Evolutionary conservation across 1,140 invertebrate species (phyloP).

Genomic region (Anastrepha obliqua): DNA sequence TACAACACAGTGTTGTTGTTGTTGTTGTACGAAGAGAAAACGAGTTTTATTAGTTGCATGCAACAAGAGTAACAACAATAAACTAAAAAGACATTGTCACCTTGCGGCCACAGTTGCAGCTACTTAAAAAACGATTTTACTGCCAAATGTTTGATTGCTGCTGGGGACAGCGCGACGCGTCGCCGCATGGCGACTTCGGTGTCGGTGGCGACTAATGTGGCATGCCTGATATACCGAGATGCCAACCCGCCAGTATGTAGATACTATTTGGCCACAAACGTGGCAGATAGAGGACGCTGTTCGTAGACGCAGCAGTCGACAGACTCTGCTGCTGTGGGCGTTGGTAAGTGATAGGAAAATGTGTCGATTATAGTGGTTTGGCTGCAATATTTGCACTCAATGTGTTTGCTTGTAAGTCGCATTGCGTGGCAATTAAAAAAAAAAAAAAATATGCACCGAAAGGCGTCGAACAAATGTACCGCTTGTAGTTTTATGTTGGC

Average conservation of each 20-base stretch:
- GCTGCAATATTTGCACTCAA: background rate
- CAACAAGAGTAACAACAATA: background rate
- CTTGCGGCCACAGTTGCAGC: background rate
- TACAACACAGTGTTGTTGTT: background rate
- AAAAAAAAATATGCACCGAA: background rate
- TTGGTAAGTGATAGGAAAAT: background rate
- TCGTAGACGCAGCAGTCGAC: background rate
- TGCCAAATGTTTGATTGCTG: background rate
- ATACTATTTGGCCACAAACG: constrained; percentile 4
- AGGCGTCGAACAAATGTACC: background rate
- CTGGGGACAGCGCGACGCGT: background rate
- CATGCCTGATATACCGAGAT: constrained; percentile 9
- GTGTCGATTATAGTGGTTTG: background rate
- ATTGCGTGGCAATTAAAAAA: too few species aligned
- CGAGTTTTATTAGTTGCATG: constrained; percentile 40
- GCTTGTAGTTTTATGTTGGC: background rate
- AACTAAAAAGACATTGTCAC: background rate
- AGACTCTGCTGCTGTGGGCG: background rate
- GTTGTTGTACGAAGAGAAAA: background rate
- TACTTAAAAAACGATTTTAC: constrained; percentile 14
- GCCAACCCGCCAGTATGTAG: constrained; percentile 21
- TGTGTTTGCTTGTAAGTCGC: background rate
- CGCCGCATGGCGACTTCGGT: background rate
- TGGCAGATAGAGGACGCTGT: background rate
- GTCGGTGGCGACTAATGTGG: constrained; percentile 18